Percentiles rank a stretch among this genome's conserved stretches.
Conservation (phyloP, 2,888 invertebrate genomes). For the Portevinia maculata region DNA sequence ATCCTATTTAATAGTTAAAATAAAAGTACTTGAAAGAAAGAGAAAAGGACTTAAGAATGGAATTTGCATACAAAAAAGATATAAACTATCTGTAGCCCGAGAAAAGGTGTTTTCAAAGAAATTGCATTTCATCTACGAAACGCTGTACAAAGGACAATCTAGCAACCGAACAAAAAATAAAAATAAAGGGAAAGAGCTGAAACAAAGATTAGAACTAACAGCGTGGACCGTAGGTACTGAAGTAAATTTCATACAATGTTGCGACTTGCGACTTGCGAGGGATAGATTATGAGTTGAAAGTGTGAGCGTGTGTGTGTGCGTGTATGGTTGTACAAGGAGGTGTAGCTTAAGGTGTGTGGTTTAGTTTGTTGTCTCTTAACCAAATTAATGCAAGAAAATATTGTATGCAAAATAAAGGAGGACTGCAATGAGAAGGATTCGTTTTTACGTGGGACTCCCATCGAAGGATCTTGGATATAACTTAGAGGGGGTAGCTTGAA, state of each 20-base stretch:
- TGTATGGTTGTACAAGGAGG: too few species aligned
- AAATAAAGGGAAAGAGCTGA: constrained; percentile 17
- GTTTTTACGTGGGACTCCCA: background rate
- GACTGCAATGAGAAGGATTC: background rate
- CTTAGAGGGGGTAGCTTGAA: background rate
- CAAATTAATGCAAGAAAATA: constrained; percentile 41
- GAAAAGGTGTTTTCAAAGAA: constrained; percentile 41
- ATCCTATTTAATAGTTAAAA: background rate
- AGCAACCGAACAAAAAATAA: constrained; percentile 42
- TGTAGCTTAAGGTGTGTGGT: constrained; percentile 27
- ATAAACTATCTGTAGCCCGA: constrained; percentile 48
- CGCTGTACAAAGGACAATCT: constrained; percentile 14
- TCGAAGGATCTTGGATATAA: constrained; percentile 12
- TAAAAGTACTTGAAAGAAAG: background rate
- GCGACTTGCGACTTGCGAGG: constrained; percentile 13
- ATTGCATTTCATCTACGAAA: background rate
- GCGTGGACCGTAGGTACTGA: constrained; percentile 46
- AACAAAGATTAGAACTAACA: constrained; percentile 33
- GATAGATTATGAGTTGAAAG: constrained; percentile 10
- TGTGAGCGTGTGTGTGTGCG: background rate
- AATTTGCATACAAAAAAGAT: constrained; percentile 67
- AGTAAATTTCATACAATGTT: constrained; percentile 28
- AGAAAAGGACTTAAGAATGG: constrained; percentile 14
- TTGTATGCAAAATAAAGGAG: constrained; percentile 23
- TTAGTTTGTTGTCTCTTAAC: constrained; percentile 16